A percentile compares a stretch with the other conserved stretches of the same genome.
Evolutionary conservation across 2,797 vertebrate species (phyloP).

Genomic region (Orestias chungarensis): DNA sequence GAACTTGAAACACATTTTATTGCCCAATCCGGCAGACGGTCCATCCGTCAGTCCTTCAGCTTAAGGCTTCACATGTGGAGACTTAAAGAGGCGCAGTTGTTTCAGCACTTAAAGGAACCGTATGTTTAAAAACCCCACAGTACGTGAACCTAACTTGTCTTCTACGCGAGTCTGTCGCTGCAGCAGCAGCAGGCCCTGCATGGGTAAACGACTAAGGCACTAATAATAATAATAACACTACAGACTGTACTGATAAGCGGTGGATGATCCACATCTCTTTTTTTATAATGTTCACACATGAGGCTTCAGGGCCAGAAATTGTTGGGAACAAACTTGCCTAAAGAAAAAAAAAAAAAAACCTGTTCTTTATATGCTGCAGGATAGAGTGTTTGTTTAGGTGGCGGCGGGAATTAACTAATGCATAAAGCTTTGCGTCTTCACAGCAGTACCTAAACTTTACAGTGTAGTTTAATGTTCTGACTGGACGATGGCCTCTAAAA

Average conservation of each 20-base stretch:
- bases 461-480: constrained; percentile 41
- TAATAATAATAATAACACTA: constrained; percentile 78
- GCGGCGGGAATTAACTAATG: constrained; percentile 44
- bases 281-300: constrained; percentile 17
- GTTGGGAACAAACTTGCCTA: constrained; percentile 34
- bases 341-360: constrained; percentile 15
- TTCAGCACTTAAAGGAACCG: constrained; percentile 62
- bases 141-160: constrained; percentile 38
- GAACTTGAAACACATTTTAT: constrained; percentile 50
- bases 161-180: constrained; percentile 56
- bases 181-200: constrained; percentile 62
- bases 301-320: constrained; percentile 12
- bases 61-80: constrained; percentile 48
- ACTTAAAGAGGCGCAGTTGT: constrained; percentile 39
- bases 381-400: constrained; percentile 19
- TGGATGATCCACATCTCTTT: constrained; percentile 18
- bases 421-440: constrained; percentile 72
- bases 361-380: constrained; percentile 16
- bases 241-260: constrained; percentile 62
- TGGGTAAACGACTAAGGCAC: constrained; percentile 79
- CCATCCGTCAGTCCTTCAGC: constrained; percentile 32
- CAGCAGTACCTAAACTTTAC: constrained; percentile 58
- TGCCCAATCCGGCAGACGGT: constrained; percentile 45
- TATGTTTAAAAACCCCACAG: constrained; percentile 39
- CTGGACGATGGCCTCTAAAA: constrained; percentile 42